phyloP scores from a whole-genome alignment of 1,140 invertebrate genomes.

The Diabrotica undecimpunctata region DNA sequence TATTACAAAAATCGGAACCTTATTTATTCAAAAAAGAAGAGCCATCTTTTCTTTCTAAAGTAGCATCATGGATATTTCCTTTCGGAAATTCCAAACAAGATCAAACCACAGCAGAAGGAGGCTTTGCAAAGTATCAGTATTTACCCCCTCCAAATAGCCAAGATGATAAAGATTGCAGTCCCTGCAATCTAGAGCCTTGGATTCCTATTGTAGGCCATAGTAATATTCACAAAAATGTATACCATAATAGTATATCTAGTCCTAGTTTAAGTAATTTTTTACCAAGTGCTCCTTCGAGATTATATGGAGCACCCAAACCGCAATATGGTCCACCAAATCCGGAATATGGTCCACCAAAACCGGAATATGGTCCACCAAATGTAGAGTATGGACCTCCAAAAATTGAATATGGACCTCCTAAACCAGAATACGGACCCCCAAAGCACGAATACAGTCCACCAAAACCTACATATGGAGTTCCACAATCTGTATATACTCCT shows the following conservation, averaged over 20 bases:
- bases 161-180: slow-evolving; percentile 57
- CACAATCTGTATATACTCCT: not conserved
- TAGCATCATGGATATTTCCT: slow-evolving; percentile 10
- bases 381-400: slow-evolving; percentile 23
- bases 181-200: slow-evolving; percentile 75
- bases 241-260: slow-evolving; percentile 26
- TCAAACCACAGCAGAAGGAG: slow-evolving; percentile 1
- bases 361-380: slow-evolving; percentile 18
- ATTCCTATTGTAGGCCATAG: slow-evolving; percentile 57
- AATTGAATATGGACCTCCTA: not conserved
- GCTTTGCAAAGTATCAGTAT: slow-evolving; percentile 9
- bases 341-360: slow-evolving; percentile 21
- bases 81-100: slow-evolving; percentile 8
- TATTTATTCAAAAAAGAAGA: not conserved
- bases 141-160: slow-evolving; percentile 6
- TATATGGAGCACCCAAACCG: slow-evolving; percentile 1
- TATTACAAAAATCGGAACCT: slow-evolving; percentile 7
- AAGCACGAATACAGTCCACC: slow-evolving; percentile 16
- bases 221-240: not conserved
- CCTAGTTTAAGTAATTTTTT: not conserved
- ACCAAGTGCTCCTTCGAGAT: slow-evolving; percentile 23
- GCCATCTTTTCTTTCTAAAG: slow-evolving; percentile 11
- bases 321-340: slow-evolving; percentile 36
- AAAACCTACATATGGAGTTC: slow-evolving; percentile 25
- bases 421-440: slow-evolving; percentile 12